Conservation (phyloP, 2,888 invertebrate genomes). For the Mechanitis mazaeus region DNA sequence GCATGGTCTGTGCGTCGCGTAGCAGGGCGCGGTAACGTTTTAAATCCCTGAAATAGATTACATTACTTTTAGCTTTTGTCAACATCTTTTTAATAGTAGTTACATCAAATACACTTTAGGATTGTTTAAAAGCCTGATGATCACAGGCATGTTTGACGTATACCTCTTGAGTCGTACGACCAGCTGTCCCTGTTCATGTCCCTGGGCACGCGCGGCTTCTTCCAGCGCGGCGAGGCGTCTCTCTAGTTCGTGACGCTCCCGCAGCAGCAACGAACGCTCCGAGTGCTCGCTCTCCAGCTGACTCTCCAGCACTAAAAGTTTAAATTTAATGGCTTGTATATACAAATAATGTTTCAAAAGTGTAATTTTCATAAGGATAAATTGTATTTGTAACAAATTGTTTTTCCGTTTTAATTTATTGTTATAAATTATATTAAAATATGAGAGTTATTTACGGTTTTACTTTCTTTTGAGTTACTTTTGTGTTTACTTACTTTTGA, state of each 20-base stretch:
- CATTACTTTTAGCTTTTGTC: neutral
- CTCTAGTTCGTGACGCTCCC: slow-evolving; percentile 95
- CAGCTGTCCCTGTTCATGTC: slow-evolving; percentile 83
- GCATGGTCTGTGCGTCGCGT: slow-evolving; percentile 93
- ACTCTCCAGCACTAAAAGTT: slow-evolving; percentile 83
- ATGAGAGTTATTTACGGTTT: no score
- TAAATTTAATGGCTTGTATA: neutral
- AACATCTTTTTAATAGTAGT: no score
- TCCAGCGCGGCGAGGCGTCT: slow-evolving; percentile 87
- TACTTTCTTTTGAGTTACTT: no score
- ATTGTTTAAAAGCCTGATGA: no score
- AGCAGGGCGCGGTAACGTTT: slow-evolving; percentile 92
- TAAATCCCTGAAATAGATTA: slow-evolving; percentile 78
- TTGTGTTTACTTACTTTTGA: slow-evolving; percentile 78
- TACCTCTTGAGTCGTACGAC: slow-evolving; percentile 83
- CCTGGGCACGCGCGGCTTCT: slow-evolving; percentile 84
- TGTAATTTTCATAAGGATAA: no score
- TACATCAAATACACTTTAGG: no score
- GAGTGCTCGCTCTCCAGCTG: slow-evolving; percentile 96
- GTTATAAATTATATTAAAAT: no score
- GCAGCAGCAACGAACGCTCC: slow-evolving; percentile 88
- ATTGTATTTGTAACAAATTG: no score
- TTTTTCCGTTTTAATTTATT: no score
- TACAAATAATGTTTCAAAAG: no score
- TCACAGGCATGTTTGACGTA: no score